Evolutionary conservation across 2,797 vertebrate species (phyloP), one percentile per base, ranked within the genome.

Genomic region (Gephyroberyx darwinii): DNA sequence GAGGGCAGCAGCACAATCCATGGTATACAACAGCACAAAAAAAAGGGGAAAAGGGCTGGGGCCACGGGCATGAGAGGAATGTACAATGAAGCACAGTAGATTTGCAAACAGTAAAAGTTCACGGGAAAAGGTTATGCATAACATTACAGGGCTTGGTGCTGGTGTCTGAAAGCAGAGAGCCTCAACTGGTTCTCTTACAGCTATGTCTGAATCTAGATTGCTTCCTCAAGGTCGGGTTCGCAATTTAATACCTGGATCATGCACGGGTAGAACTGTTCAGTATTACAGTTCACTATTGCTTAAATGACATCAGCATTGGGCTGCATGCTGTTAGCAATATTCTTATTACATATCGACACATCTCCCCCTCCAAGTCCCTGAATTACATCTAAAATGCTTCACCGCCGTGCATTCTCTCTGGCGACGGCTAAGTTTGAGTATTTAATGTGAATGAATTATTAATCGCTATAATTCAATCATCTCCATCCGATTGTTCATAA

Each of bases 361-460:
- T 57, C 39, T 37, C 30, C 16, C 53, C 33, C 33, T 52, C 26
- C 52, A 75, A 65, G 22, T 60, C 9, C 39, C 22, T 54, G 30
- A n/a, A 31, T 57, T 26, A 26, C 26, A 26, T 26, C 26, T 26
- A 26, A 26, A 26, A 3, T 3, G 26, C 26, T 61, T 16, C 5
- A 37, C 17, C 8, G 50, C 60, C 39, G 61, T 37, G 55, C 65
- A 62, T 2, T 74, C 62, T 63, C 58, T 74, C 67, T 64, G 69
- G 45, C 53, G 74, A 4, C 35, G 63, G 81, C 50, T 39, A 45
- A 80, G 59, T 80, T 78, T 54, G 48, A 82, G 57, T 48, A 62
- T 83, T 84, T 74, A 82, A 84, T 52, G 69, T 65, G 59, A 69
- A 84, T 90, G 71, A 89, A 92, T 89, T 76, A 90, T 90, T 87